Conservation (phyloP, 2,113 vertebrate species). For the Chloropsis cyanopogon region DNA sequence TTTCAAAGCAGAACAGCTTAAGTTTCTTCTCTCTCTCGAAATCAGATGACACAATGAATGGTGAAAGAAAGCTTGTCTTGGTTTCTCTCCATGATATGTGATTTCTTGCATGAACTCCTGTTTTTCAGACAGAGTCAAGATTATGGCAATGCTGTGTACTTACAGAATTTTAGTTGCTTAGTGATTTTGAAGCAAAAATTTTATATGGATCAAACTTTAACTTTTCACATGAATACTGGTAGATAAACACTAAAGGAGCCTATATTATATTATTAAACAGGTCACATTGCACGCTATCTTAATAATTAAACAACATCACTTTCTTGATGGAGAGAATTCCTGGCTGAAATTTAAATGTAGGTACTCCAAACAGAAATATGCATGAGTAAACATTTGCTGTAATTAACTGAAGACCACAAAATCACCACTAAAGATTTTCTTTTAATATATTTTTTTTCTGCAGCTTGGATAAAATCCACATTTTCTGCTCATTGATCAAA, state of each 20-base stretch:
- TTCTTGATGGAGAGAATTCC: neutral
- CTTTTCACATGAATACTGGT: neutral
- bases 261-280: slow-evolving; percentile 36
- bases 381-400: slow-evolving; percentile 40
- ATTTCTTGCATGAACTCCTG: neutral
- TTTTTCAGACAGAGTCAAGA: neutral
- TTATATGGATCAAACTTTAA: neutral
- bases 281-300: neutral
- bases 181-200: neutral
- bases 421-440: neutral
- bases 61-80: neutral
- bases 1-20: neutral
- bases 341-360: slow-evolving; percentile 30
- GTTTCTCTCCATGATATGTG: neutral
- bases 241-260: neutral
- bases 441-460: neutral
- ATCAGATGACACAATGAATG: neutral
- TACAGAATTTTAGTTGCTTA: neutral
- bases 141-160: neutral
- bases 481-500: neutral
- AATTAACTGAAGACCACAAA: slow-evolving; percentile 34
- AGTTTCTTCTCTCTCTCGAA: neutral
- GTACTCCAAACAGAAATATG: slow-evolving; percentile 44
- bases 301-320: slow-evolving; percentile 54
- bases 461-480: neutral